A percentile compares a stretch with the other conserved stretches of the same genome.
Evolutionary conservation across 2,888 invertebrate species (phyloP).

Genomic region (Crepidodera aurea): DNA sequence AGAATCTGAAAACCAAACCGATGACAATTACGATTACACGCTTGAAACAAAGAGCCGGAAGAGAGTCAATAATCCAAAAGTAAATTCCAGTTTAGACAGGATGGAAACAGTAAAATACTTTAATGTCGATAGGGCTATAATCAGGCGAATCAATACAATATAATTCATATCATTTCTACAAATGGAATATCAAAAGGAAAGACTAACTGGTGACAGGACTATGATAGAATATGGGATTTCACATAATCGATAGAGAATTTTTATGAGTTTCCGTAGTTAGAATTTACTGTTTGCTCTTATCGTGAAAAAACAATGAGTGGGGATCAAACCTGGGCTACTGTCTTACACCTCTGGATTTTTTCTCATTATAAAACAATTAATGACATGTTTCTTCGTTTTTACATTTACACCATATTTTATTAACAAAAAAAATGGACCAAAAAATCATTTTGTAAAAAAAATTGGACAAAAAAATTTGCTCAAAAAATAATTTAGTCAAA

Average conservation of each 20-base stretch:
- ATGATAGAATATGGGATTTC: neutral
- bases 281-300: no score
- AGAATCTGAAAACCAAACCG: neutral
- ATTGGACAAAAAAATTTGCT: no score
- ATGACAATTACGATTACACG: slow-evolving; percentile 5
- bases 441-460: no score
- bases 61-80: slow-evolving; percentile 15
- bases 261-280: no score
- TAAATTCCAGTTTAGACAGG: slow-evolving; percentile 15
- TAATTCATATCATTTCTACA: slow-evolving; percentile 15
- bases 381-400: no score
- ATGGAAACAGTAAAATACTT: slow-evolving; percentile 14
- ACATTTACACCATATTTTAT: no score
- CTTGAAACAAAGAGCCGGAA: slow-evolving; percentile 12
- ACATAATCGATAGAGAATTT: neutral
- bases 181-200: slow-evolving; percentile 1
- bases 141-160: slow-evolving; percentile 16
- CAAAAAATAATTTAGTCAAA: no score
- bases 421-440: no score
- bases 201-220: neutral
- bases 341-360: no score
- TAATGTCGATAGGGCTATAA: slow-evolving; percentile 16
- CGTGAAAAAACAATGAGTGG: no score
- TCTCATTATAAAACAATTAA: no score
- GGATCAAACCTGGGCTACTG: no score